Base-by-base conservation (phyloP, 2,113 vertebrate genomes). In the Cryptomyrus ogoouensis region DNA sequence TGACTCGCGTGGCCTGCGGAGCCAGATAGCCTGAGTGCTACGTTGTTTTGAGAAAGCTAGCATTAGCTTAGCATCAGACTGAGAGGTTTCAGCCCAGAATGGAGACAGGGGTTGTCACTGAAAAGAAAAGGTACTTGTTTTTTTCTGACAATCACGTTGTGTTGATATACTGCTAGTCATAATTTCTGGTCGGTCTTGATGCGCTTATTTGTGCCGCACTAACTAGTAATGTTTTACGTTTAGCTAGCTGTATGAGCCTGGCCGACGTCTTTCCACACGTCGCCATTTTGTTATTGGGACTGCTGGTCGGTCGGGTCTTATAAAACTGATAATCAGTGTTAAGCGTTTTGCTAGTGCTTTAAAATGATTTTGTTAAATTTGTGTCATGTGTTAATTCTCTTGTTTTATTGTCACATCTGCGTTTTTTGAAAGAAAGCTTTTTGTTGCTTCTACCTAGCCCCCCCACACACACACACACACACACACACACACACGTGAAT, bases 101-200 rank as follows among this genome's bases (percentile, higher is more conserved):
- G 96, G 95, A 96, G 94, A 93, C 95, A 92, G 96, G 93, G 94
- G 93, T 92, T 91, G 93, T 94, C 94, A 95, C 95, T 91, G 96
- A 95, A 92, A 96, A 96, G 94, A 96, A 96, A 94, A 95, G 96
- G 96, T 96, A 95, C 93, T 42, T 89, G 66, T 39, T 49, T 66
- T n/a, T 27, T 83, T 83, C 44, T 49, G 70, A 50, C 27, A 56
- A 3, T 53, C 35, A 21, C 39, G 19, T 62, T 42, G 58, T 87
- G n/a, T 80, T n/a, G 13, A 27, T 49, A 44, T 89, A 27, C 46
- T 13, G 19, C 21, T 53, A 17, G 15, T 10, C 27, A 89, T 3
- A 42, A 47, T 21, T 19, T 44, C 15, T 53, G 70, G 27, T 17
- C 15, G 46, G 39, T 47, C 39, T 47, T 49, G 44, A 3, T 47